These are phyloP conservation scores for Tetranychus urticae DNA, from an alignment of 1,140 invertebrate genomes.

Conservation along the genomic window DNA sequence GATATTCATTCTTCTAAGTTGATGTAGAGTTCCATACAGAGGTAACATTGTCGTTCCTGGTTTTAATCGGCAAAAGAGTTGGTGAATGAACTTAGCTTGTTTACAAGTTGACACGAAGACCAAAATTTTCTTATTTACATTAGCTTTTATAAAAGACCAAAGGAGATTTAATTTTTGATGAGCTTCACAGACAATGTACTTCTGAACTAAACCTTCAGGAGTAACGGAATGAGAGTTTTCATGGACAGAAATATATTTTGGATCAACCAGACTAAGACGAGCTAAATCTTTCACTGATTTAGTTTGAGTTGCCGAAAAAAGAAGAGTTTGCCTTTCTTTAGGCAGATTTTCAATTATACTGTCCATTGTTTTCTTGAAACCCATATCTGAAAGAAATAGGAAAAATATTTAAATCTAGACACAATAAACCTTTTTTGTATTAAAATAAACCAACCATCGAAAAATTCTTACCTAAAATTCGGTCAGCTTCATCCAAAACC, in stretches of 20 bases:
- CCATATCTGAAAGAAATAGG: constrained; percentile 42
- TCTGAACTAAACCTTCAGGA: constrained; percentile 58
- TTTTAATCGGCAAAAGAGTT: constrained; percentile 63
- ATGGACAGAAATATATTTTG: constrained; percentile 73
- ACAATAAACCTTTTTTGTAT: no score
- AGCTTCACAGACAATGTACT: constrained; percentile 68
- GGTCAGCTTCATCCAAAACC: constrained; percentile 89
- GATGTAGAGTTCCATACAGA: constrained; percentile 74
- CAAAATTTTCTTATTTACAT: constrained; percentile 69
- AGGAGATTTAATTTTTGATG: constrained; percentile 74
- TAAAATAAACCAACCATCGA: not conserved
- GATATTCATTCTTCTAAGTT: constrained; percentile 60
- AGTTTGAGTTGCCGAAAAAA: constrained; percentile 98
- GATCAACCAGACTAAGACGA: constrained; percentile 68
- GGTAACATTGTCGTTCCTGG: constrained; percentile 61
- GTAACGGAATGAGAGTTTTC: constrained; percentile 50
- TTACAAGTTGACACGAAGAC: constrained; percentile 90
- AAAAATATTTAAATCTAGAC: not conserved
- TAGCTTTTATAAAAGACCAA: constrained; percentile 90
- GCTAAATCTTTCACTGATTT: constrained; percentile 80
- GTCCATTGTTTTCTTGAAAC: constrained; percentile 77
- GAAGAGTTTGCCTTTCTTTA: constrained; percentile 55
- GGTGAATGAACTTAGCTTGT: constrained; percentile 72
- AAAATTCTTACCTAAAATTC: constrained; percentile 36
- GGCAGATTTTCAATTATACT: constrained; percentile 84